Percentiles rank a stretch among this genome's conserved stretches.
Evolutionary conservation across 1,140 invertebrate genomes (phyloP).

Genomic region (Neomicropteryx cornuta): DNA sequence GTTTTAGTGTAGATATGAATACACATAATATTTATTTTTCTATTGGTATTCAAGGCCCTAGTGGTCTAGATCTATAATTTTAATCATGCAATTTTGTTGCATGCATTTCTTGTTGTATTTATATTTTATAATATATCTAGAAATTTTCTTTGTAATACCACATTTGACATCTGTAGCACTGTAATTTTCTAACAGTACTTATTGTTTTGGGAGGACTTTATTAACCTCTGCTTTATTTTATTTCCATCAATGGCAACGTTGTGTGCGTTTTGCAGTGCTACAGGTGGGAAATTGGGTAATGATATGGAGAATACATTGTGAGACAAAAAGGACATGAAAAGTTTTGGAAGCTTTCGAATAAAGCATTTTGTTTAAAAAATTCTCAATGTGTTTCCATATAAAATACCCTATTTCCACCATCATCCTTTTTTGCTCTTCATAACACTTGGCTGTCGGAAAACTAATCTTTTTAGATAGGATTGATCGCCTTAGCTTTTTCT

Average conservation of each 20-base stretch:
- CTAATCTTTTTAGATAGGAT: neutral
- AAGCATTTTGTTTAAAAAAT: slow-evolving; percentile 48
- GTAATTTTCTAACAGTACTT: slow-evolving; percentile 34
- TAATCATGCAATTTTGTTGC: too few relatives aligned
- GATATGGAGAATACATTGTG: slow-evolving; percentile 53
- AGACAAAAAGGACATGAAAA: slow-evolving; percentile 40
- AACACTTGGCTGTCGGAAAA: slow-evolving; percentile 11
- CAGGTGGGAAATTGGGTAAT: slow-evolving; percentile 45
- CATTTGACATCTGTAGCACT: slow-evolving; percentile 45
- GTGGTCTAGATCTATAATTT: too few relatives aligned
- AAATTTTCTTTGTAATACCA: slow-evolving; percentile 45
- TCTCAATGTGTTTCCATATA: slow-evolving; percentile 52
- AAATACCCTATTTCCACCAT: slow-evolving; percentile 27
- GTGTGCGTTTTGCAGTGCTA: slow-evolving; percentile 25
- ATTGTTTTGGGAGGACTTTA: too few relatives aligned
- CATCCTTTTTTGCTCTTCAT: slow-evolving; percentile 16
- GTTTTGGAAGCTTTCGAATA: slow-evolving; percentile 47
- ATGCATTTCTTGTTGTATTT: too few relatives aligned
- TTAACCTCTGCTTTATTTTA: too few relatives aligned
- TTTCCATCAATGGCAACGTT: neutral
- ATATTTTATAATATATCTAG: slow-evolving; percentile 28
- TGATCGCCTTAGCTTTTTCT: too few relatives aligned
- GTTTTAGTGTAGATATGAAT: too few relatives aligned
- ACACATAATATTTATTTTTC: too few relatives aligned
- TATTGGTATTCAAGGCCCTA: too few relatives aligned